Percentiles rank a stretch among this genome's conserved stretches.
Conservation (phyloP, 1,140 invertebrate species). For the Drosophila bifasciata region DNA sequence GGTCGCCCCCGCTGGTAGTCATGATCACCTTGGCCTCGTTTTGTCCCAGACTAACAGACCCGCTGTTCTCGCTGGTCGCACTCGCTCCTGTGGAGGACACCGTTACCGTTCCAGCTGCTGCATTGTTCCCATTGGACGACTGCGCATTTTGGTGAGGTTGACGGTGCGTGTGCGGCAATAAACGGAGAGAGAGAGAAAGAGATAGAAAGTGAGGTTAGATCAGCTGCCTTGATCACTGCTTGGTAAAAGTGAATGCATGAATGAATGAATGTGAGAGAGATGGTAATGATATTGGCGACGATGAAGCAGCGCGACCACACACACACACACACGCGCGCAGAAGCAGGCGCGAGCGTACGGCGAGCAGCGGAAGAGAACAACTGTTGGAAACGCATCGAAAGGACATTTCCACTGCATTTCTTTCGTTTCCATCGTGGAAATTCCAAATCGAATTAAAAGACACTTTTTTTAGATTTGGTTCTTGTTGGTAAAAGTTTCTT, state of each 20-base stretch:
- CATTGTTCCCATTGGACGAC: slow-evolving; percentile 52
- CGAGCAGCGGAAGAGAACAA: too few relatives aligned
- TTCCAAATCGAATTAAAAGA: slow-evolving; percentile 22
- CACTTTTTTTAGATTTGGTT: slow-evolving; percentile 5
- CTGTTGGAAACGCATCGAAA: background rate
- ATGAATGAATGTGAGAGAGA: slow-evolving; percentile 2
- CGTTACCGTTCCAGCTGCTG: slow-evolving; percentile 12
- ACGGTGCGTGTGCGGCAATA: slow-evolving; percentile 1
- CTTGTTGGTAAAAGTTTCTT: slow-evolving; percentile 13
- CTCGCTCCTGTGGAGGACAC: slow-evolving; percentile 5
- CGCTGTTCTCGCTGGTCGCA: slow-evolving; percentile 70
- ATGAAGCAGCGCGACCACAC: background rate
- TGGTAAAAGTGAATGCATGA: too few relatives aligned
- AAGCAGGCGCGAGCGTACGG: slow-evolving; percentile 2
- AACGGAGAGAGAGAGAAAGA: slow-evolving; percentile 18
- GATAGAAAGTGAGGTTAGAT: slow-evolving; percentile 16
- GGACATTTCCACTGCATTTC: background rate
- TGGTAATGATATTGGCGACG: background rate
- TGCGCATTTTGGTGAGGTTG: slow-evolving; percentile 14
- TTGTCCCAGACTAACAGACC: slow-evolving; percentile 75
- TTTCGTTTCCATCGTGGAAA: background rate
- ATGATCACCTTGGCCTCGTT: slow-evolving; percentile 79
- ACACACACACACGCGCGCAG: slow-evolving; percentile 3
- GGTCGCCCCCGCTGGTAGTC: slow-evolving; percentile 56
- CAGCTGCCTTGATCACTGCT: background rate